Base-by-base conservation (phyloP, 1,140 invertebrate species). In the Drosophila sturtevanti region DNA sequence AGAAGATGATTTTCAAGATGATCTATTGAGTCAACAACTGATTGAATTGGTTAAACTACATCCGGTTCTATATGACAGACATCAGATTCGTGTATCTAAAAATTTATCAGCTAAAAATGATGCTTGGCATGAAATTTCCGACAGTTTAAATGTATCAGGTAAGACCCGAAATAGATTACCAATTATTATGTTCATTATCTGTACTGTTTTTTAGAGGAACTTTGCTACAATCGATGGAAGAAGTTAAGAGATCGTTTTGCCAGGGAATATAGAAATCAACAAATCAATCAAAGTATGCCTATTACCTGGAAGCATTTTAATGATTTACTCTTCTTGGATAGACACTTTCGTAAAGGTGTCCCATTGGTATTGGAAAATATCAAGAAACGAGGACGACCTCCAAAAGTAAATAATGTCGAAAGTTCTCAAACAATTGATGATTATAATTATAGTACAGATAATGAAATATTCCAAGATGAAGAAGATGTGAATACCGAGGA, bases 191-290 rank as follows among this genome's bases (percentile, higher is more conserved):
- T 18, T 18, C 27, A 27, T 10, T 1, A 0, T 6, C 10, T 9
- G 7, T 9, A n/a, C 2, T 18, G 1, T 38, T n/a, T 31, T 48
- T 11, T 16, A 91, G 90, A 91, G 68, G 75, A 90, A 68, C 41
- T 76, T 0, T 87, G 82, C 63, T 91, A 90, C 35, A 91, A 90
- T 27, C 86, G 80, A 9, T 91, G 90, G 90, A 91, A 91, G n/a
- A 90, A 90, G 54, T 16, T 91, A 48, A 71, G 90, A 0, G 90
- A 91, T 65, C 85, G 90, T 11, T 91, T 91, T 38, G 86, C 86
- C 0, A 75, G 90, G 0, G 90, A 91, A 59, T 91, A 90, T 68
- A 75, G 90, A 0, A 84, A 77, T 35, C 77, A 91, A 24, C 81
- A 89, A 52, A 72, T 91, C 2, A 70, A 91, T 52, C 72, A 70